Evolutionary conservation across 2,113 vertebrate species (phyloP).

Genomic region (Neolamprologus devosi): DNA sequence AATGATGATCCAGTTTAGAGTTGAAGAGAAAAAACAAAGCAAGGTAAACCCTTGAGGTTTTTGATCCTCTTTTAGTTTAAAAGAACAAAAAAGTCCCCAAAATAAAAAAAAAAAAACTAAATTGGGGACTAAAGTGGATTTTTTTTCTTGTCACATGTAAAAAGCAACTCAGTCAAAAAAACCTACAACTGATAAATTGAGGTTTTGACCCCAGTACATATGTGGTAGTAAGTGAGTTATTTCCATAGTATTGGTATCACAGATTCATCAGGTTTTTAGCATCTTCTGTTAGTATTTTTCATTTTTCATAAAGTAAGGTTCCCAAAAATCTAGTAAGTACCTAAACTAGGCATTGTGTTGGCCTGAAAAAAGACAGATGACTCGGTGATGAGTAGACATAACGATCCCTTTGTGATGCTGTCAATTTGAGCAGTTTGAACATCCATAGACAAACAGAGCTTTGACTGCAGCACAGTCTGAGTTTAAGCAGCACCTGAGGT

Average conservation of each 20-base stretch:
- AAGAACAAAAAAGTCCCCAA: neutral
- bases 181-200: neutral
- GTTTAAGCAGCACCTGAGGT: neutral
- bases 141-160: neutral
- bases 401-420: neutral
- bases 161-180: neutral
- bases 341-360: neutral
- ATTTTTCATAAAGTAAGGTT: neutral
- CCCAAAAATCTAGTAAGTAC: neutral
- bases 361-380: neutral
- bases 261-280: neutral
- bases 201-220: neutral
- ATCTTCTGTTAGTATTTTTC: neutral
- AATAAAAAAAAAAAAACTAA: neutral
- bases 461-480: neutral
- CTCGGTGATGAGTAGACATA: neutral
- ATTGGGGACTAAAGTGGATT: neutral
- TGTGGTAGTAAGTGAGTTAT: neutral
- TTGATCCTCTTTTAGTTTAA: neutral
- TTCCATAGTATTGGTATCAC: neutral
- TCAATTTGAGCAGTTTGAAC: constrained; percentile 22
- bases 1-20: neutral
- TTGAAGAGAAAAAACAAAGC: neutral
- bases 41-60: neutral
- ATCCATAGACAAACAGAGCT: constrained; percentile 49